Base-by-base conservation (phyloP, 2,113 vertebrate species). In the Corynorhinus townsendii region DNA sequence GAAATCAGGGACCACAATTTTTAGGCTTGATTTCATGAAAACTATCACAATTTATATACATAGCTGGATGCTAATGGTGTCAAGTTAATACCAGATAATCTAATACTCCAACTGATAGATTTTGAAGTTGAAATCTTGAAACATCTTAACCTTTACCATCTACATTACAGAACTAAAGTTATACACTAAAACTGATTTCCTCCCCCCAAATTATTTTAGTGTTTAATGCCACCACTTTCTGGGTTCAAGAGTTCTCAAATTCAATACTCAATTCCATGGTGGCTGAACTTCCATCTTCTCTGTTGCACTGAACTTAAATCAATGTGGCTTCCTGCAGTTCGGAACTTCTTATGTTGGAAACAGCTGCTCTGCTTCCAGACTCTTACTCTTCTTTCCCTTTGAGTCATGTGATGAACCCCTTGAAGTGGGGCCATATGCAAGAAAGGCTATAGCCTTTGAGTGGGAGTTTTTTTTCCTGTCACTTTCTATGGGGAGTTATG, bases 231-330 rank as follows among this genome's bases (percentile, higher is more conserved):
- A 64, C 56, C 20, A 7, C 56, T 93, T 56, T 30, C 35, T 20
- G 0, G 0, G 80, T 28, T 97, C 45, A 62, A 92, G 77, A 45
- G 79, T 93, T 93, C 96, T 96, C 93, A 97, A 95, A 79, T 79
- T 95, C 54, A 52, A 45, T 92, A 81, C 92, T 88, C 59, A 84
- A 28, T 12, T 6, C 43, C 54, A 40, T 52, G 89, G 90, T 62
- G 82, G 24, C 66, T 89, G 92, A 73, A 89, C 75, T 93, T 95
- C 11, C 47, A 17, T 33, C 22, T 62, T 71, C 35, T 49, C 43
- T 33, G 14, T 11, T n/a, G 64, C 15, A 75, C 84, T 47, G 43
- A 19, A 64, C 72, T 71, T 87, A 75, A 75, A 35, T 88, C 87
- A 86, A 12, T 1, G 17, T 11, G 83, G 68, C 8, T 43, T 54